Conservation (phyloP, 2,888 invertebrate species). For the Hemistola chrysoprasaria region DNA sequence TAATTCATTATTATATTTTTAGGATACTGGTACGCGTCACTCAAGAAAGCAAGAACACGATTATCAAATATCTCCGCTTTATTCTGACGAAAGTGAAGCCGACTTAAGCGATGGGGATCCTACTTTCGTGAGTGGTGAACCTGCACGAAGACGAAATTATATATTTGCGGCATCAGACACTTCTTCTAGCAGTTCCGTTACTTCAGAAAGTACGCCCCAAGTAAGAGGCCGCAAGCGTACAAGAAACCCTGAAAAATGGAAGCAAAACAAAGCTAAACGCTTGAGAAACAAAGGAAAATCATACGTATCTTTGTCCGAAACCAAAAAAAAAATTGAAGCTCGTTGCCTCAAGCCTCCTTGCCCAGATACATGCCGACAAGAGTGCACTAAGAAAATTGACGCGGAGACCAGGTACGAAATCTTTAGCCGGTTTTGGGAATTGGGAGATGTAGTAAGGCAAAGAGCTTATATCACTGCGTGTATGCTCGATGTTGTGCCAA, state of each 20-base stretch:
- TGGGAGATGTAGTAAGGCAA: too few relatives aligned
- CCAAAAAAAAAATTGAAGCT: background rate
- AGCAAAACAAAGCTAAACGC: background rate
- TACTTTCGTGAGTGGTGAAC: background rate
- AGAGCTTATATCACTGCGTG: too few relatives aligned
- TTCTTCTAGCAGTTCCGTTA: background rate
- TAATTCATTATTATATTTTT: too few relatives aligned
- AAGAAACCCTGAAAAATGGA: background rate
- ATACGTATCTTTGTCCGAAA: background rate
- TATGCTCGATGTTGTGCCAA: too few relatives aligned
- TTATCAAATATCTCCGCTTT: too few relatives aligned
- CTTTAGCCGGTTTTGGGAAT: slow-evolving; percentile 16
- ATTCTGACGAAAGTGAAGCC: too few relatives aligned
- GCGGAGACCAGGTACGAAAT: too few relatives aligned
- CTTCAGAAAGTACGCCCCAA: background rate
- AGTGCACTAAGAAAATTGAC: slow-evolving; percentile 10
- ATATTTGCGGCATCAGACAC: background rate
- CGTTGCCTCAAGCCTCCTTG: background rate
- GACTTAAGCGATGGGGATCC: background rate
- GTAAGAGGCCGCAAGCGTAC: background rate
- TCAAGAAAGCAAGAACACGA: too few relatives aligned
- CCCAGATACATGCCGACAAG: slow-evolving; percentile 1
- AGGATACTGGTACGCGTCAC: too few relatives aligned
- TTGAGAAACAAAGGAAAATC: background rate
- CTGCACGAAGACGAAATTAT: background rate